Conservation (phyloP, 2,888 invertebrate species). For the Cordylochernes scorpioides region DNA sequence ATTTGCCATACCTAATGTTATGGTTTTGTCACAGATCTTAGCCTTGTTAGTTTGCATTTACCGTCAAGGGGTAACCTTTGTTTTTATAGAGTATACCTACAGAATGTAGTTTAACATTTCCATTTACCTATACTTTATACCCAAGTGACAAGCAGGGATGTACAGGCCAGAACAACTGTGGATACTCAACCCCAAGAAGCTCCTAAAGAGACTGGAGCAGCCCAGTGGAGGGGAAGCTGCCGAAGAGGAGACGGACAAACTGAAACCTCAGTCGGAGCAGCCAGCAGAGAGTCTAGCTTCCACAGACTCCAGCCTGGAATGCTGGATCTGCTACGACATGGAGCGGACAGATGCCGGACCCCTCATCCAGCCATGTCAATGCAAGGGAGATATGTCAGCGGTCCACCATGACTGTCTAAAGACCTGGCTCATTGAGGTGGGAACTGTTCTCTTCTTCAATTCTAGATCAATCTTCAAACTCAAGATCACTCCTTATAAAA, state of each 20-base stretch:
- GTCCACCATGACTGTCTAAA: conserved; percentile 73
- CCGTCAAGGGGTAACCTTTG: too few species aligned
- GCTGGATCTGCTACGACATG: conserved; percentile 78
- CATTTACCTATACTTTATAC: too few species aligned
- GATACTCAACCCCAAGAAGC: conserved; percentile 67
- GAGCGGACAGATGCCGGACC: conserved; percentile 44
- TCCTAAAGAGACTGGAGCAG: conserved; percentile 28
- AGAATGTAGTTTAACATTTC: too few species aligned
- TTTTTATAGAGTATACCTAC: too few species aligned
- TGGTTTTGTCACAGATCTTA: too few species aligned
- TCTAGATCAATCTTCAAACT: too few species aligned
- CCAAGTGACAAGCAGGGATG: too few species aligned
- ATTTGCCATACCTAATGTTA: too few species aligned
- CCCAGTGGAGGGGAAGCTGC: not conserved
- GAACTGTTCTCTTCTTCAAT: too few species aligned
- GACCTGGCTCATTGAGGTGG: conserved; percentile 61
- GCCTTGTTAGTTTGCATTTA: too few species aligned
- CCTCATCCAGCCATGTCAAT: conserved; percentile 62
- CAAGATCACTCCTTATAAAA: too few species aligned
- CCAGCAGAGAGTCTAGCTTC: not conserved
- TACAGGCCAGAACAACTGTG: conserved; percentile 51
- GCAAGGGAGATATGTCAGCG: conserved; percentile 68
- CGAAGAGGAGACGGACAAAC: conserved; percentile 1
- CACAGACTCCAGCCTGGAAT: conserved; percentile 29
- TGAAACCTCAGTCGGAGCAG: not conserved